Base-by-base conservation (phyloP, 2,797 vertebrate genomes). In the Chelmon rostratus region DNA sequence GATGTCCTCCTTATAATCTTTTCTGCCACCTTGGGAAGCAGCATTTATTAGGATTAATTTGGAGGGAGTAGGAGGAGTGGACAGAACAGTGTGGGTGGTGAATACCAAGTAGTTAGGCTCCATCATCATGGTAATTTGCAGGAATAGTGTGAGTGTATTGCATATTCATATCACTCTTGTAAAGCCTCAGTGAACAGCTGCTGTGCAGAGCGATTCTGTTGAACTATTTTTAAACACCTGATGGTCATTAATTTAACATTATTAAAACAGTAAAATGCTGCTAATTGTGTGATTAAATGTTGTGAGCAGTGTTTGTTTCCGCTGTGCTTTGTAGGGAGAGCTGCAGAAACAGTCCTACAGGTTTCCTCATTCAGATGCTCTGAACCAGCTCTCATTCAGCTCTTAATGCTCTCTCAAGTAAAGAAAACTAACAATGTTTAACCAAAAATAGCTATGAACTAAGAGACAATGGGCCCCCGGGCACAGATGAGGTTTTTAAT, bases 41-140 rank as follows among this genome's bases (percentile, higher is more conserved):
- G 71, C 81, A 73, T 83, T 87, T 89, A 90, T 90, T 76, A 76
- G 78, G 74, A 81, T 85, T 86, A 69, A 86, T 89, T 88, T 82
- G 44, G 62, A 67, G 47, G 37, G 12, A 59, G 66, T 21, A 31
- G 56, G 68, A 69, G 54, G 68, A 63, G 47, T 63, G 68, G 75
- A 69, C 71, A 37, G 72, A 53, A 31, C 28, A 37, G 50, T 56
- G 78, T 59, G 40, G 31, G 77, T n/a, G 73, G 62, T 50, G 85
- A 77, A 83, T 84, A 83, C 54, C 18, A 59, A 85, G 70, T 44
- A 77, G 59, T 61, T 61, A 9, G 13, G 61, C 52, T 52, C 61
- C 79, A 82, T 87, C 77, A 56, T 81, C 75, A 59, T 59, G 59
- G 40, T 82, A 78, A 86, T 90, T 83, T 79, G 46, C 58, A 71